Conservation (phyloP, 2,888 invertebrate species). For the Aleiodes alternator region DNA sequence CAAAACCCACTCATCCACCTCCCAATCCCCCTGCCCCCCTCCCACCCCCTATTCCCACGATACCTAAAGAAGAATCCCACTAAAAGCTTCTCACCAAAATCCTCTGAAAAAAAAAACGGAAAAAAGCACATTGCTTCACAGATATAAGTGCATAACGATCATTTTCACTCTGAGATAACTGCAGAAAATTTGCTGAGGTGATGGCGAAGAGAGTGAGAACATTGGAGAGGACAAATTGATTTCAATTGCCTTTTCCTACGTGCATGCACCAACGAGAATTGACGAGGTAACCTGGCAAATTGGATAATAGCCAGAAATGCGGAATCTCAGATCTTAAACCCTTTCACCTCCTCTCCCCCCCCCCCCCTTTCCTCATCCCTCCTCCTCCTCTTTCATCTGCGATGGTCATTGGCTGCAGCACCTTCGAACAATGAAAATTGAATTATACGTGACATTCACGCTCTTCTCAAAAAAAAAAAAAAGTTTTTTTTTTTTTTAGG, state of each 20-base stretch:
- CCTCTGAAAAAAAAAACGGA: too few species aligned
- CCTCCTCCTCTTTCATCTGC: constrained; percentile 1
- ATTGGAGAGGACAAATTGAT: constrained; percentile 62
- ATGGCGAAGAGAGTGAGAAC: constrained; percentile 25
- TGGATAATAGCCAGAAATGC: constrained; percentile 67
- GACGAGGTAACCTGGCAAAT: constrained; percentile 66
- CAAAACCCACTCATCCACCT: too few species aligned
- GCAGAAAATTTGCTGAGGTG: not conserved
- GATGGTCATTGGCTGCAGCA: constrained; percentile 23
- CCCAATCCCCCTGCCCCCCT: too few species aligned
- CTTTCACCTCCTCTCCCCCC: not conserved
- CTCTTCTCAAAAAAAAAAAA: constrained; percentile 10
- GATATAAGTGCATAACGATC: not conserved
- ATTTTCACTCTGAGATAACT: not conserved
- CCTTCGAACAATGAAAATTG: constrained; percentile 41
- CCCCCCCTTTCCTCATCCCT: too few species aligned
- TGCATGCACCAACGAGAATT: constrained; percentile 65
- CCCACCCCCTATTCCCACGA: too few species aligned
- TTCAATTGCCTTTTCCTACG: constrained; percentile 64
- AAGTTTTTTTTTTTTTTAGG: constrained; percentile 23
- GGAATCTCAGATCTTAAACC: constrained; percentile 37
- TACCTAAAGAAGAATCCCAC: too few species aligned
- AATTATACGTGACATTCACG: constrained; percentile 45
- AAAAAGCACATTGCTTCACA: too few species aligned
- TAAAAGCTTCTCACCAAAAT: too few species aligned